Percentiles rank a stretch among this genome's conserved stretches.
These are phyloP conservation scores for Laticauda colubrina DNA, from an alignment of 2,113 vertebrate species.

Conservation along the genomic window DNA sequence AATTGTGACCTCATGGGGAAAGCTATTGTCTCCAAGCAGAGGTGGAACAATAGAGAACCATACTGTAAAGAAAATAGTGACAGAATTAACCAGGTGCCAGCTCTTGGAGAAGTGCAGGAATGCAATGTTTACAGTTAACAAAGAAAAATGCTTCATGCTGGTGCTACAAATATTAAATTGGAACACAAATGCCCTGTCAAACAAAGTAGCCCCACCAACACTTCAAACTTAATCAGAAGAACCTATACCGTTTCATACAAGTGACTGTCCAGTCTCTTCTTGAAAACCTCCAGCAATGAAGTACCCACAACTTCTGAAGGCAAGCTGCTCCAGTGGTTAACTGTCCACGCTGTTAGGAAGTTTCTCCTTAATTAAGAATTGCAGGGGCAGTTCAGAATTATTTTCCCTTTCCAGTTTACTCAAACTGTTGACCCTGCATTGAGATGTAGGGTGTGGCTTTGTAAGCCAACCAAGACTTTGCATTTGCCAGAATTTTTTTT, in stretches of 20 bases:
- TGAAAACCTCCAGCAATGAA: too few relatives aligned
- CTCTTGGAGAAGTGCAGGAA: neutral
- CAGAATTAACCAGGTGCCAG: conserved; percentile 1
- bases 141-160: neutral
- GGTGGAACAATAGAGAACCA: neutral
- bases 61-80: neutral
- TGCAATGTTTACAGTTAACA: neutral
- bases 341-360: too few relatives aligned
- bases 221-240: neutral
- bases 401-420: neutral
- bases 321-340: too few relatives aligned
- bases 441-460: neutral
- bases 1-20: neutral
- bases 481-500: neutral
- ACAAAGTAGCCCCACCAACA: neutral
- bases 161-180: neutral
- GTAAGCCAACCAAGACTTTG: neutral
- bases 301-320: too few relatives aligned
- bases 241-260: too few relatives aligned
- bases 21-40: conserved; percentile 1
- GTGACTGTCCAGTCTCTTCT: too few relatives aligned
- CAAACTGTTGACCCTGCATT: neutral
- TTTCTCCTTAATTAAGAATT: neutral
- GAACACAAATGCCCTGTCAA: neutral
- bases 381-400: neutral